These are phyloP conservation scores for Catocala nupta DNA, from an alignment of 2,888 invertebrate genomes.

Conservation along the genomic window DNA sequence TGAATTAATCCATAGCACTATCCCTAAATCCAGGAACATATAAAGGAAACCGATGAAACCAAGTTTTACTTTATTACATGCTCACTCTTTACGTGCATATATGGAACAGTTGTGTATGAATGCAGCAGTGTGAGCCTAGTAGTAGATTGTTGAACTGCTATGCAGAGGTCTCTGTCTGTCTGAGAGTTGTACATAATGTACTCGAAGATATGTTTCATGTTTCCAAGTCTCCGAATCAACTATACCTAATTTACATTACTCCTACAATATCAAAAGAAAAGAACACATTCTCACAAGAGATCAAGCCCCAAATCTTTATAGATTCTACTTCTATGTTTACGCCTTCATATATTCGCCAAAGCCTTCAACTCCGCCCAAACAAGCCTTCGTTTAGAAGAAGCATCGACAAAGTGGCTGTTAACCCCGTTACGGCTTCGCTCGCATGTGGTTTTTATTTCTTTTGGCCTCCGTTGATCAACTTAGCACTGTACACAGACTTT, in stretches of 20 bases:
- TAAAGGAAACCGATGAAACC: no score
- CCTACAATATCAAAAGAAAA: slow-evolving; percentile 7
- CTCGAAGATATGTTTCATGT: no score
- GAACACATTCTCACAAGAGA: neutral
- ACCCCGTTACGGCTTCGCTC: slow-evolving; percentile 67
- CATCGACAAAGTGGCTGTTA: slow-evolving; percentile 71
- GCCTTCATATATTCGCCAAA: slow-evolving; percentile 8
- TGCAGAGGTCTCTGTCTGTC: no score
- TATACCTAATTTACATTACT: neutral
- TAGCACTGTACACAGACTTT: slow-evolving; percentile 44
- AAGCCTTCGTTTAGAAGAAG: slow-evolving; percentile 44
- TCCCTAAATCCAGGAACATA: no score
- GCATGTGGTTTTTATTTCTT: slow-evolving; percentile 70
- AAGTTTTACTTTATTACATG: no score
- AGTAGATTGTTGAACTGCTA: no score
- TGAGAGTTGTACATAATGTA: no score
- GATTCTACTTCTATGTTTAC: neutral
- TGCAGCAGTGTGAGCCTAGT: no score
- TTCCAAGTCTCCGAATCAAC: no score
- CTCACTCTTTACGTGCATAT: no score
- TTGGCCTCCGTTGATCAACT: slow-evolving; percentile 46
- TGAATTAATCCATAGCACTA: no score
- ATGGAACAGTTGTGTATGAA: no score
- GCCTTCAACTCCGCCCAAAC: slow-evolving; percentile 17
- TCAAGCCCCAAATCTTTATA: neutral